These are phyloP conservation scores for Melipona quadrifasciata DNA, from an alignment of 1,140 invertebrate genomes.

Conservation along the genomic window DNA sequence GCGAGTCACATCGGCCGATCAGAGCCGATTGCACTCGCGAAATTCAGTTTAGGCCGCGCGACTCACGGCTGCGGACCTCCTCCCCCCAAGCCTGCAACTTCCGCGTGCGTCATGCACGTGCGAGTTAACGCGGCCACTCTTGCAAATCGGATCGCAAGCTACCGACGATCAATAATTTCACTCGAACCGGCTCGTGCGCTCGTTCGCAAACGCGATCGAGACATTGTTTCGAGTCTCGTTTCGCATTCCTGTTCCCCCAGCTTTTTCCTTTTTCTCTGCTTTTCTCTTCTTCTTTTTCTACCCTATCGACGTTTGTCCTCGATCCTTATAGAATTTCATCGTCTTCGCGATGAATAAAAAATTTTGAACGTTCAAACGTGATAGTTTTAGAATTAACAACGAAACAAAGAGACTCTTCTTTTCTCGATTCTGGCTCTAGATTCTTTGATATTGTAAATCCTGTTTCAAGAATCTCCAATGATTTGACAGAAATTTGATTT, in stretches of 20 bases:
- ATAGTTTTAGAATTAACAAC: no score
- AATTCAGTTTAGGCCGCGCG: conserved; percentile 43
- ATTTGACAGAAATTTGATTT: no score
- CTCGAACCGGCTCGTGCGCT: conserved; percentile 30
- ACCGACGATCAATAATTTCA: conserved; percentile 55
- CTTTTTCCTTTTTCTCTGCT: not conserved
- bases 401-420: no score
- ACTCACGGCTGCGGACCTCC: conserved; percentile 28
- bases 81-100: conserved; percentile 55
- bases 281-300: not conserved
- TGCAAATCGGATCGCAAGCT: conserved; percentile 46
- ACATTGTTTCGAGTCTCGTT: not conserved
- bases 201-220: not conserved
- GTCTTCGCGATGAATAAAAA: no score
- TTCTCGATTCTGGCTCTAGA: no score
- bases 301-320: not conserved
- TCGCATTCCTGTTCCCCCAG: not conserved
- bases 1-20: conserved; percentile 47
- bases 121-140: conserved; percentile 61
- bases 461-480: no score
- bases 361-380: no score
- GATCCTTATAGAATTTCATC: fast-evolving
- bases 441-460: no score
- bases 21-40: conserved; percentile 44
- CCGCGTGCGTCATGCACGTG: conserved; percentile 55